A percentile compares a stretch with the other conserved stretches of the same genome.
Conservation (phyloP, 2,113 vertebrate species). For the Ornithorhynchus anatinus region DNA sequence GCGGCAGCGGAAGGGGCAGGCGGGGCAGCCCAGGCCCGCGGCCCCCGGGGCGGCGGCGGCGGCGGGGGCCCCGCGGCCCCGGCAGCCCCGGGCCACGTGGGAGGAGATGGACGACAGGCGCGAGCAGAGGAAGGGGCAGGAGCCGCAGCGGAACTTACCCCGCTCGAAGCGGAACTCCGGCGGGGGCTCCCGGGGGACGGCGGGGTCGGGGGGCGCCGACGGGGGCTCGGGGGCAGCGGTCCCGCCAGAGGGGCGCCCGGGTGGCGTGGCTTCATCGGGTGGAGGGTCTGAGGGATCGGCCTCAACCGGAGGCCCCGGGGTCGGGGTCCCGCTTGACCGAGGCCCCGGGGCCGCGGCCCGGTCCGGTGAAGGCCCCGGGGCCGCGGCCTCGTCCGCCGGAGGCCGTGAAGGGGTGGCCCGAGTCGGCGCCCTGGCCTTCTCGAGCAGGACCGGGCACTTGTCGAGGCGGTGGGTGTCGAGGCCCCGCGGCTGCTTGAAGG, state of each 20-base stretch:
- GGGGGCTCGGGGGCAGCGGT: not conserved
- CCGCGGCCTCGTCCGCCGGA: not conserved
- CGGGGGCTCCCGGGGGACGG: not conserved
- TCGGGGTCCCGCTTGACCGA: not conserved
- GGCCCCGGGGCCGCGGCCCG: not conserved
- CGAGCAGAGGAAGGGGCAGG: slow-evolving; percentile 82
- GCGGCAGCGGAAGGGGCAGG: slow-evolving; percentile 81
- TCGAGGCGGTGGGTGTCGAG: slow-evolving; percentile 84
- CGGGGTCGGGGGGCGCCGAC: not conserved
- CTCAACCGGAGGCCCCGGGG: not conserved
- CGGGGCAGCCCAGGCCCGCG: slow-evolving; percentile 67
- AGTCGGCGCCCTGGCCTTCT: slow-evolving; percentile 59
- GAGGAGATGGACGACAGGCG: slow-evolving; percentile 76
- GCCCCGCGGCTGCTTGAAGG: slow-evolving; percentile 88
- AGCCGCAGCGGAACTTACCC: slow-evolving; percentile 81
- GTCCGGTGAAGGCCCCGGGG: not conserved
- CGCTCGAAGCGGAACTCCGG: slow-evolving; percentile 68
- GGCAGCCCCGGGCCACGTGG: slow-evolving; percentile 75
- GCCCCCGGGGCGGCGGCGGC: not conserved
- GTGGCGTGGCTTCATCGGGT: slow-evolving; percentile 14
- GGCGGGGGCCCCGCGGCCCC: slow-evolving; percentile 12
- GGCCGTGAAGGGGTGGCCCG: not conserved
- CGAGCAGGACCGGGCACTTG: slow-evolving; percentile 77
- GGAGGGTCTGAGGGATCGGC: not conserved
- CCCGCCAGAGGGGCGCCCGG: no score